Percentiles rank a stretch among this genome's conserved stretches.
These are phyloP conservation scores for Parasteatoda lunata DNA, from an alignment of 2,888 invertebrate genomes.

Conservation along the genomic window DNA sequence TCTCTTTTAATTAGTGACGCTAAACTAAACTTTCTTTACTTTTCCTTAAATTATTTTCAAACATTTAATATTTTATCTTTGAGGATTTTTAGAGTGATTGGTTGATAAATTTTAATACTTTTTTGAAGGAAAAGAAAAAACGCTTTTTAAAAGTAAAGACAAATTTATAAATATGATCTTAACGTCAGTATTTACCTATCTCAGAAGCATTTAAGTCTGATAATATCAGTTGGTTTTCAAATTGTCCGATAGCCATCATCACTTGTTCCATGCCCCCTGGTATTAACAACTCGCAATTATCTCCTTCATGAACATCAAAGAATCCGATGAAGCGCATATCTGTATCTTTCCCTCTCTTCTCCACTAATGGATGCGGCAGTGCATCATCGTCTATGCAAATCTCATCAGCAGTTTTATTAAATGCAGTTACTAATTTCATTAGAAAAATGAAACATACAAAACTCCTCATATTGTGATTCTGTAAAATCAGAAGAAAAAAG, in stretches of 20 bases:
- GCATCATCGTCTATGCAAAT: neutral
- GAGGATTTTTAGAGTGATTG: too few relatives aligned
- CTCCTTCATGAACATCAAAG: conserved; percentile 58
- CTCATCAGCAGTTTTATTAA: neutral
- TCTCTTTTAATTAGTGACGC: too few relatives aligned
- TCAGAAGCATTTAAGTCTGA: conserved; percentile 2
- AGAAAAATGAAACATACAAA: neutral
- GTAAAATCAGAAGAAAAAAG: neutral
- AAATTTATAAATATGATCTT: too few relatives aligned
- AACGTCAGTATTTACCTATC: conserved; percentile 7
- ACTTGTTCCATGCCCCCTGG: conserved; percentile 57
- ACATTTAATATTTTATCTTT: too few relatives aligned
- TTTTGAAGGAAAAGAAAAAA: too few relatives aligned
- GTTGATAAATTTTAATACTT: too few relatives aligned
- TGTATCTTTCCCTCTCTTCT: neutral
- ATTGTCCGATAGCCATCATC: conserved; percentile 39
- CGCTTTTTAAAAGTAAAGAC: too few relatives aligned
- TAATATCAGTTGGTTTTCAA: conserved; percentile 29
- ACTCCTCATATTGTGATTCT: neutral
- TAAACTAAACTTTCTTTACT: too few relatives aligned
- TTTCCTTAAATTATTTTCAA: too few relatives aligned
- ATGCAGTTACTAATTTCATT: neutral
- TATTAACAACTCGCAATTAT: conserved; percentile 35
- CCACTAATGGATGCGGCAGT: conserved; percentile 13
- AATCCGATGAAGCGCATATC: conserved; percentile 35